These are phyloP conservation scores for Patagioenas fasciata DNA, from an alignment of 2,113 vertebrate species.

Conservation along the genomic window DNA sequence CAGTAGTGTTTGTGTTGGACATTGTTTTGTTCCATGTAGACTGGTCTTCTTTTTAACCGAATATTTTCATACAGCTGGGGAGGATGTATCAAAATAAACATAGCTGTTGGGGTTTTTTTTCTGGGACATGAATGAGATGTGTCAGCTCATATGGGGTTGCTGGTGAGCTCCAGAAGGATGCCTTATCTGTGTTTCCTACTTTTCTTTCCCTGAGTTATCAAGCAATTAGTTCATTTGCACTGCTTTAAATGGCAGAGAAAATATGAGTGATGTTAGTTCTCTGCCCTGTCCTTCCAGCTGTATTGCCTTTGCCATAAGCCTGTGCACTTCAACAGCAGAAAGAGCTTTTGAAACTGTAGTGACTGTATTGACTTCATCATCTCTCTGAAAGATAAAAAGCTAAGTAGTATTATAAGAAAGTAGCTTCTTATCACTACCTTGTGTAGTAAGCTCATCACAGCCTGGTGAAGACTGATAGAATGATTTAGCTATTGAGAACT, in stretches of 20 bases:
- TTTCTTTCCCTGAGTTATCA: neutral
- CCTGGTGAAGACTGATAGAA: neutral
- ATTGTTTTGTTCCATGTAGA: neutral
- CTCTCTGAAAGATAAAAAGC: neutral
- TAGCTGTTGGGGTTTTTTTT: neutral
- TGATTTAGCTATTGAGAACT: neutral
- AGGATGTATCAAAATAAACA: neutral
- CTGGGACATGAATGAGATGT: neutral
- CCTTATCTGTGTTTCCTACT: neutral
- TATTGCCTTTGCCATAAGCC: neutral
- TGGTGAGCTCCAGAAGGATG: neutral
- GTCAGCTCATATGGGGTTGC: neutral
- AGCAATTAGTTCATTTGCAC: neutral
- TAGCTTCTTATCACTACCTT: neutral
- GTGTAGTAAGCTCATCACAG: neutral
- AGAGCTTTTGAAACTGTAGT: neutral
- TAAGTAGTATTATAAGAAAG: neutral
- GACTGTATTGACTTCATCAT: neutral
- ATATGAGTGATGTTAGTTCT: neutral
- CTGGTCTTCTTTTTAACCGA: neutral
- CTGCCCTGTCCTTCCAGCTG: neutral
- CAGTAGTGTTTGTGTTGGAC: neutral
- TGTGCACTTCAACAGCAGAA: neutral
- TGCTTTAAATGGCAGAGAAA: neutral
- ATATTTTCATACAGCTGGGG: neutral